These are phyloP conservation scores for Syngnathus typhle DNA, from an alignment of 2,113 vertebrate genomes.

Conservation along the genomic window DNA sequence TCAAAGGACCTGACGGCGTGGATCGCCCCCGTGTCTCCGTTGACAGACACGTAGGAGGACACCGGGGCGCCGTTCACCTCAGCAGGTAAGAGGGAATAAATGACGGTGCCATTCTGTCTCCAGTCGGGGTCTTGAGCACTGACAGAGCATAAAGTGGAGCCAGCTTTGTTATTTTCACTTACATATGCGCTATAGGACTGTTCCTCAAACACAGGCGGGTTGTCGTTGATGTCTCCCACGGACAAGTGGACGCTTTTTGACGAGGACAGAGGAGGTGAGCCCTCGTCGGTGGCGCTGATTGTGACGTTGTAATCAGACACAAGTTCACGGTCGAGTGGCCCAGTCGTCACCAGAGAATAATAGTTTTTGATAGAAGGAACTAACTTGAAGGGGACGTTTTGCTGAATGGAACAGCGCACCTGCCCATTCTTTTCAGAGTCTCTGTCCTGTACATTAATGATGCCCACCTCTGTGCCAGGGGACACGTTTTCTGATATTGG, in stretches of 20 bases:
- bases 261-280: conserved; percentile 50
- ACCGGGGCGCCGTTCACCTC: conserved; percentile 51
- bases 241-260: conserved; percentile 43
- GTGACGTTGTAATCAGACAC: conserved; percentile 53
- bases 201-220: conserved; percentile 48
- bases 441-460: conserved; percentile 61
- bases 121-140: conserved; percentile 53
- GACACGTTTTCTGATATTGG: conserved; percentile 55
- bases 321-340: conserved; percentile 51
- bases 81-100: conserved; percentile 64
- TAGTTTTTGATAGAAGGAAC: conserved; percentile 54
- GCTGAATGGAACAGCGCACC: conserved; percentile 49
- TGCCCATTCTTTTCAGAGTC: conserved; percentile 51
- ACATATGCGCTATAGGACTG: conserved; percentile 49
- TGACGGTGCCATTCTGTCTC: conserved; percentile 59
- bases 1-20: conserved; percentile 46
- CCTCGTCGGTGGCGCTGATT: conserved; percentile 52
- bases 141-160: conserved; percentile 47
- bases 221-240: conserved; percentile 59
- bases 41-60: conserved; percentile 70
- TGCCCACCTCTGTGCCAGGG: conserved; percentile 64
- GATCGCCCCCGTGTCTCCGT: conserved; percentile 58
- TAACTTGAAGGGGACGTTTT: conserved; percentile 47
- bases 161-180: conserved; percentile 50
- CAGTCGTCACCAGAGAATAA: conserved; percentile 52